These are phyloP conservation scores for Akabosia matsudoensis DNA, from an alignment of 1,140 invertebrate species.

Conservation along the genomic window DNA sequence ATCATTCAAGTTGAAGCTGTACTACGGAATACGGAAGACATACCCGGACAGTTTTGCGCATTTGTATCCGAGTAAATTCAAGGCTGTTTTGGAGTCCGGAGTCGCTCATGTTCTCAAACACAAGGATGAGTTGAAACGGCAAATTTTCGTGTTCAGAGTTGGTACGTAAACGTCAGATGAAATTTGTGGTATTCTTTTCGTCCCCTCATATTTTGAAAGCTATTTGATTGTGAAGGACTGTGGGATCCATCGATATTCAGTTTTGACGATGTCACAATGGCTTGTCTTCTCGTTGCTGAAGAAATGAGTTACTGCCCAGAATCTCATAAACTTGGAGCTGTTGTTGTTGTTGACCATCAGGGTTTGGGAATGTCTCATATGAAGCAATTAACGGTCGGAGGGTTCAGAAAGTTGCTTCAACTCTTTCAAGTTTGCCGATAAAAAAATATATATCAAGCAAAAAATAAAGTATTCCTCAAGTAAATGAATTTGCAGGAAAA, in stretches of 20 bases:
- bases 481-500: too few relatives aligned
- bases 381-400: conserved; percentile 1
- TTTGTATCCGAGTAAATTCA: neutral
- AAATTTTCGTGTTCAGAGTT: conserved; percentile 22
- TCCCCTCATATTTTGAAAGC: too few relatives aligned
- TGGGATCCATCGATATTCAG: neutral
- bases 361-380: neutral
- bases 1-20: neutral
- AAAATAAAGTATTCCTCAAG: too few relatives aligned
- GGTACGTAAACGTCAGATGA: neutral
- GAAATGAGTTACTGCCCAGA: conserved; percentile 10
- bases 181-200: neutral
- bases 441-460: neutral
- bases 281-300: conserved; percentile 9
- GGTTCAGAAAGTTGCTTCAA: conserved; percentile 5
- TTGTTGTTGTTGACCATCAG: conserved; percentile 1
- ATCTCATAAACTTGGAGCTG: neutral
- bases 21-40: neutral
- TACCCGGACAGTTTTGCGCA: neutral
- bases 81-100: conserved; percentile 3
- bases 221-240: neutral
- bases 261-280: conserved; percentile 12
- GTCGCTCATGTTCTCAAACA: neutral
- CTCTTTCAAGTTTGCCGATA: neutral
- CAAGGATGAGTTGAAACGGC: neutral